Conservation (phyloP, 53 echinoderm and acorn worm genomes). For the Henricia sp. region DNA sequence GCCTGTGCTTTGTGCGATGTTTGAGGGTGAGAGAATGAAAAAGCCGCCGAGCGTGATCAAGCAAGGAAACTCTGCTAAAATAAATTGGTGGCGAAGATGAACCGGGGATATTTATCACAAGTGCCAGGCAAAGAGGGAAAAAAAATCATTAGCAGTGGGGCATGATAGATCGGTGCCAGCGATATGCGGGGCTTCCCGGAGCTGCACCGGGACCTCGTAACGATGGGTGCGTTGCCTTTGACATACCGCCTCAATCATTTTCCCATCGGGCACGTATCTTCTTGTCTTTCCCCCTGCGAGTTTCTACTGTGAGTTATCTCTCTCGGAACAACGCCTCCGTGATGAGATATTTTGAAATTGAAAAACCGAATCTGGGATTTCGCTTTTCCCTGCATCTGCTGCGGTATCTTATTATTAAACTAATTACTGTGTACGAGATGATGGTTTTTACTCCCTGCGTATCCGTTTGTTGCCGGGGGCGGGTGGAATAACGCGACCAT, state of each 20-base stretch:
- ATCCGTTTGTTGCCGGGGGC: too few species aligned
- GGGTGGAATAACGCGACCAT: too few species aligned
- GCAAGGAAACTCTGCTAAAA: background rate
- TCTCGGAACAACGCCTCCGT: too few species aligned
- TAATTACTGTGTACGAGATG: too few species aligned
- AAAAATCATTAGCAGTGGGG: slow-evolving; percentile 32
- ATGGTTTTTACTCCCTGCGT: too few species aligned
- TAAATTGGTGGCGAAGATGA: background rate
- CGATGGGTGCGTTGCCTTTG: slow-evolving; percentile 14
- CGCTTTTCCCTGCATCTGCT: too few species aligned
- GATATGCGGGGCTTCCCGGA: background rate
- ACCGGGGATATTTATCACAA: slow-evolving; percentile 19
- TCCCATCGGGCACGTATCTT: background rate
- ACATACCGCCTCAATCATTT: slow-evolving; percentile 8
- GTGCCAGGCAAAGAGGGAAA: slow-evolving; percentile 5
- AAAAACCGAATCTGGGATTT: too few species aligned
- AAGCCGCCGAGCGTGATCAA: background rate
- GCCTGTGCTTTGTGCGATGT: background rate
- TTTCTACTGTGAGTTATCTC: too few species aligned
- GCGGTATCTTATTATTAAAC: too few species aligned
- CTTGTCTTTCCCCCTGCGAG: too few species aligned
- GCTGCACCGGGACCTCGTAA: slow-evolving; percentile 16
- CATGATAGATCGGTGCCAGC: slow-evolving; percentile 40
- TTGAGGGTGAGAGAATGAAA: too few species aligned
- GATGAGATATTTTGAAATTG: too few species aligned